Percentiles rank a stretch among this genome's conserved stretches.
phyloP scores from a whole-genome alignment of 2,797 vertebrate species.

The Amblyraja radiata region DNA sequence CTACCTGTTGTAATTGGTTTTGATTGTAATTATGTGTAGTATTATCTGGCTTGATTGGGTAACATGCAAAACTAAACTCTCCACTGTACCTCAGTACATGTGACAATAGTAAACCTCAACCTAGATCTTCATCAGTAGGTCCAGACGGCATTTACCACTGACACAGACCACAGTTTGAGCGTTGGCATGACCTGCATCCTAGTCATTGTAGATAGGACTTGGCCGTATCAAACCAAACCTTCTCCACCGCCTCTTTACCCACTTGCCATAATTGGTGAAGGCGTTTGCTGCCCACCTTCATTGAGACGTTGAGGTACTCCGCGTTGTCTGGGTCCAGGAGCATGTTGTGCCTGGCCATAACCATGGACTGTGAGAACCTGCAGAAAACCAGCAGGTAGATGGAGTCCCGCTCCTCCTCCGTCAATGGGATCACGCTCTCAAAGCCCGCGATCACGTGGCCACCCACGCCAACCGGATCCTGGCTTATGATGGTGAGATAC shows the following conservation, averaged over 20 bases:
- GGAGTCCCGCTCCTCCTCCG: neutral
- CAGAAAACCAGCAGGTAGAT: constrained; percentile 20
- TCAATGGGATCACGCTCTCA: constrained; percentile 26
- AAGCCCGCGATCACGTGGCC: constrained; percentile 19
- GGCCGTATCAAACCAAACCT: constrained; percentile 7
- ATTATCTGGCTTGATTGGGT: too few species aligned
- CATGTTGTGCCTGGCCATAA: neutral
- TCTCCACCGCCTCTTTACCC: constrained; percentile 23
- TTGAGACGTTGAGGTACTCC: neutral
- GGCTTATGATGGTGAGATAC: neutral
- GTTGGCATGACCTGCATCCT: neutral
- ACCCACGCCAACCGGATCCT: neutral
- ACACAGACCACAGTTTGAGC: neutral
- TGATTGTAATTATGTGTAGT: too few species aligned
- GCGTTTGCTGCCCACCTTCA: neutral
- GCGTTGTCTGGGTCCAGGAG: neutral
- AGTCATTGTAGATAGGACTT: neutral
- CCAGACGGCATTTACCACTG: too few species aligned
- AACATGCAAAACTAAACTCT: too few species aligned
- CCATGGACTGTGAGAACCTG: neutral
- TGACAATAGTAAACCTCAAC: too few species aligned
- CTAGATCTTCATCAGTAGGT: too few species aligned
- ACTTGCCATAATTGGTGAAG: neutral
- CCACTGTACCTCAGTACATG: too few species aligned
- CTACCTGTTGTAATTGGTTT: too few species aligned